phyloP scores from a whole-genome alignment of 2,888 invertebrate genomes.

The Crematogaster levior region DNA sequence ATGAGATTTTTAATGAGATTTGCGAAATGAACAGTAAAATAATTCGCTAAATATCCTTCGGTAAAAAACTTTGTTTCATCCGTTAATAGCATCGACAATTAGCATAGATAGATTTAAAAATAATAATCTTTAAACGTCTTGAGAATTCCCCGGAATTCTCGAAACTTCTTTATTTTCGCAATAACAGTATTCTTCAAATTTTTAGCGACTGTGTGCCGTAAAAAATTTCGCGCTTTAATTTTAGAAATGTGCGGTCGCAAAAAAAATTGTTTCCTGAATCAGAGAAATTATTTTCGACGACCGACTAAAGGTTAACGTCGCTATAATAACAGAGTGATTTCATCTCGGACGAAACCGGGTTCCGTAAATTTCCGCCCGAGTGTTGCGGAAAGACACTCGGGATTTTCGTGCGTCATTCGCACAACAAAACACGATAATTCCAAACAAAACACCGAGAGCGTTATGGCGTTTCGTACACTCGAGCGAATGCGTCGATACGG shows the following conservation, averaged over 20 bases:
- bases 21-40: not conserved
- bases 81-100: not conserved
- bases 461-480: not conserved
- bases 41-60: not conserved
- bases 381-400: not conserved
- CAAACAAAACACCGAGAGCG: slow-evolving; percentile 19
- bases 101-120: not conserved
- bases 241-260: not conserved
- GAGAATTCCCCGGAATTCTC: not conserved
- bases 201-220: not conserved
- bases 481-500: not conserved
- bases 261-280: not conserved
- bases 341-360: not conserved
- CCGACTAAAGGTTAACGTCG: not conserved
- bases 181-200: not conserved
- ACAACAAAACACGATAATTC: not conserved
- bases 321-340: not conserved
- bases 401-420: slow-evolving; percentile 4
- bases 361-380: not conserved
- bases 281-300: not conserved
- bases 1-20: slow-evolving; percentile 18
- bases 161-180: not conserved
- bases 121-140: not conserved
- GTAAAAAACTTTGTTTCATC: not conserved
- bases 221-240: not conserved